Percentiles rank a stretch among this genome's conserved stretches.
Evolutionary conservation across 2,888 invertebrate genomes (phyloP).

Genomic region (Amorpha juglandis): DNA sequence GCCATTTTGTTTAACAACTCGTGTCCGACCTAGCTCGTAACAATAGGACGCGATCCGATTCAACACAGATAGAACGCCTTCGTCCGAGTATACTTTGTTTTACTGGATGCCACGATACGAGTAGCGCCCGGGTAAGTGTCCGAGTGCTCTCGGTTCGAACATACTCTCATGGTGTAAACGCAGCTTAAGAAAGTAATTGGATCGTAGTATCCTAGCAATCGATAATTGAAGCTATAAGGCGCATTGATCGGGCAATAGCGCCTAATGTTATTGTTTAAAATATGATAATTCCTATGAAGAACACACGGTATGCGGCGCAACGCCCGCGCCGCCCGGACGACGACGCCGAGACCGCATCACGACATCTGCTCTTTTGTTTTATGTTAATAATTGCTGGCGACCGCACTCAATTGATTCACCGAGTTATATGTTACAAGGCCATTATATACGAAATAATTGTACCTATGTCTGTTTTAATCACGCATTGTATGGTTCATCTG

Average conservation of each 20-base stretch:
- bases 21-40: too few relatives aligned
- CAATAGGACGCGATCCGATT: too few relatives aligned
- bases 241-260: not conserved
- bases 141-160: too few relatives aligned
- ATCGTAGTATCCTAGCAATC: too few relatives aligned
- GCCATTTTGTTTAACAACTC: too few relatives aligned
- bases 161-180: too few relatives aligned
- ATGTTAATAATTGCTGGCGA: slow-evolving; percentile 51
- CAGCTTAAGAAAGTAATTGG: too few relatives aligned
- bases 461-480: slow-evolving; percentile 45
- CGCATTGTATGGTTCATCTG: slow-evolving; percentile 39
- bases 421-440: slow-evolving; percentile 70
- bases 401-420: slow-evolving; percentile 61
- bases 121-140: too few relatives aligned
- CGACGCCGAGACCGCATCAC: slow-evolving; percentile 13
- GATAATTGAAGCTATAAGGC: too few relatives aligned
- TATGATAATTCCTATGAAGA: not conserved
- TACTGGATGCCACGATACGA: too few relatives aligned
- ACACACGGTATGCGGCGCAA: not conserved
- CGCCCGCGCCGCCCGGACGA: not conserved
- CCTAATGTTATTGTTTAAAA: not conserved
- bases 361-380: slow-evolving; percentile 49
- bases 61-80: too few relatives aligned
- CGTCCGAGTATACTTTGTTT: too few relatives aligned
- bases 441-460: slow-evolving; percentile 50